phyloP scores from a whole-genome alignment of 2,797 vertebrate genomes.

The Catharus ustulatus region DNA sequence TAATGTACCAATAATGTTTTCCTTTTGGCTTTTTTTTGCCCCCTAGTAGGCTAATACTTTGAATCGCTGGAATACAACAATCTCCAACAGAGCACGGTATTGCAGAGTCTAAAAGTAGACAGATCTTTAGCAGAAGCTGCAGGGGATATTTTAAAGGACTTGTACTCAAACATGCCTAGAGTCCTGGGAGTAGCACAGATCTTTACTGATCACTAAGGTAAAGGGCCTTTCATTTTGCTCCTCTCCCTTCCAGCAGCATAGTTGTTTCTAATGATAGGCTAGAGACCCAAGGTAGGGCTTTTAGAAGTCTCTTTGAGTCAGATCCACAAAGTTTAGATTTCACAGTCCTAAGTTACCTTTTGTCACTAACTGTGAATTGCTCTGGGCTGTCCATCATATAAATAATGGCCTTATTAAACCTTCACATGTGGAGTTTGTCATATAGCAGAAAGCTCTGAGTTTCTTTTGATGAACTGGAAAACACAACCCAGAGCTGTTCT shows the following conservation, averaged over 20 bases:
- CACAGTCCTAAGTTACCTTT: background rate
- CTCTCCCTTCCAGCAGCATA: background rate
- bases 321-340: conserved; percentile 3
- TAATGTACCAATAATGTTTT: background rate
- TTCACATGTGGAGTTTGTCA: background rate
- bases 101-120: background rate
- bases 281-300: background rate
- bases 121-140: background rate
- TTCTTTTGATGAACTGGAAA: background rate
- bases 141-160: conserved; percentile 3
- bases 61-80: background rate
- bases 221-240: background rate
- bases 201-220: background rate
- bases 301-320: background rate
- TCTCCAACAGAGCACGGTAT: background rate
- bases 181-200: background rate
- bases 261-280: background rate
- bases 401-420: background rate
- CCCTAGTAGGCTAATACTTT: background rate
- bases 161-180: background rate
- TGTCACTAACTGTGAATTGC: background rate
- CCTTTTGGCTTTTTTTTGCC: background rate
- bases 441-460: background rate
- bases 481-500: background rate
- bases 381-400: background rate